A percentile compares a stretch with the other conserved stretches of the same genome.
Evolutionary conservation across 2,797 vertebrate species (phyloP).

Genomic region (Emys orbicularis): DNA sequence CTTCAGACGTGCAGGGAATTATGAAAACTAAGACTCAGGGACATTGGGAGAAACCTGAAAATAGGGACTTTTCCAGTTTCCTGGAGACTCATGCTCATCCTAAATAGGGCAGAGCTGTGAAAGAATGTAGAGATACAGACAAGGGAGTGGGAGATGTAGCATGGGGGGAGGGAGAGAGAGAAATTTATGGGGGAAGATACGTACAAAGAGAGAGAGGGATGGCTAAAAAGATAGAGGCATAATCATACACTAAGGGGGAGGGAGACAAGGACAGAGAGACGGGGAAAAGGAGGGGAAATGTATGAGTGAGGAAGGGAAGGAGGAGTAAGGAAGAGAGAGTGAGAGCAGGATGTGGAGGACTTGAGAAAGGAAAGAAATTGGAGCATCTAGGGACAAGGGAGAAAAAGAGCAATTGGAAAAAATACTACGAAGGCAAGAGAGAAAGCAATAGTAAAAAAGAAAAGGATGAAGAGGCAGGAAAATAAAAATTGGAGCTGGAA

Average conservation of each 20-base stretch:
- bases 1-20: slow-evolving; percentile 52
- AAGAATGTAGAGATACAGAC: background rate
- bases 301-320: background rate
- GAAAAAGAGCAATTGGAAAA: slow-evolving; percentile 27
- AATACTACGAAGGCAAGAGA: background rate
- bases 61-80: slow-evolving; percentile 37
- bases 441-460: background rate
- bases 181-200: background rate
- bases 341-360: background rate
- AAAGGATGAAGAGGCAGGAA: background rate
- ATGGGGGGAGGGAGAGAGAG: slow-evolving; percentile 7
- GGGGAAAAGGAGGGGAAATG: background rate
- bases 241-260: background rate
- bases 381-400: background rate
- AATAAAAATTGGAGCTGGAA: background rate
- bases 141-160: background rate
- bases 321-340: background rate
- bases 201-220: background rate
- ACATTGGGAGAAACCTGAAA: slow-evolving; percentile 46
- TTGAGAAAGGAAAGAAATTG: background rate
- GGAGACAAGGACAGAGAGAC: background rate
- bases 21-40: slow-evolving; percentile 57
- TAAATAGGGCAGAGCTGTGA: background rate
- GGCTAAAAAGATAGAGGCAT: background rate
- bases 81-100: slow-evolving; percentile 44